Base-by-base conservation (phyloP, 2,888 invertebrate species). In the Exephanes ischioxanthus region DNA sequence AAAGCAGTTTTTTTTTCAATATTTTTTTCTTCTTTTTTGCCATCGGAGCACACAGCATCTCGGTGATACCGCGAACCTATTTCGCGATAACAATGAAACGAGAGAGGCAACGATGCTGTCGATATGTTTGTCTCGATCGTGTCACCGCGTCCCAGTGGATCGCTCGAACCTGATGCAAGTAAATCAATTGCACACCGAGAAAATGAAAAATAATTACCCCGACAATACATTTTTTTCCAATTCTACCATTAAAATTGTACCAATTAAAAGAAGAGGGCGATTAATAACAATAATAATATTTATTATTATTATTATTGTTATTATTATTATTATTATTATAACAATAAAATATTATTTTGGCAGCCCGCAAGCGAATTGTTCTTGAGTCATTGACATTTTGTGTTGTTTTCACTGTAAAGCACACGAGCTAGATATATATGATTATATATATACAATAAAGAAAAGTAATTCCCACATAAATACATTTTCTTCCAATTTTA, bases 31-130 rank as follows among this genome's bases (percentile, higher is more conserved):
- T 22, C 3, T 58, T 22, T 58, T 11, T 22, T 26, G 4, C 3
- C 22, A 26, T 14, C 58, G 58, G 58, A 26, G 11, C 58, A 58
- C 58, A 22, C 58, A 26, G 58, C 26, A 58, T 58, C 11, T 58
- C 26, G 58, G 7, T 26, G 58, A 26, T 58, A 58, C 4, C 22
- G 58, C 58, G 11, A 58, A 58, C 22, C 22, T 22, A 26, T 58
- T 58, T 58, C 58, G 22, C 0, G 58, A 58, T 58, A 58, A 58
- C 14, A 26, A 58, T 58, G 58, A 26, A 58, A 26, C 58, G 58
- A 0, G 22, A 58, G 26, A 14, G 3, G 14, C 22, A 14, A 26
- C 58, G 58, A 26, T 58, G 16, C 45, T 16, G 45, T 48, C 45
- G 45, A 48, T 58, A 58, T 58, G 22, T 26, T 58, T 4, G 26